These are phyloP conservation scores for Lutjanus argentimaculatus DNA, from an alignment of 2,797 vertebrate species.

Conservation along the genomic window DNA sequence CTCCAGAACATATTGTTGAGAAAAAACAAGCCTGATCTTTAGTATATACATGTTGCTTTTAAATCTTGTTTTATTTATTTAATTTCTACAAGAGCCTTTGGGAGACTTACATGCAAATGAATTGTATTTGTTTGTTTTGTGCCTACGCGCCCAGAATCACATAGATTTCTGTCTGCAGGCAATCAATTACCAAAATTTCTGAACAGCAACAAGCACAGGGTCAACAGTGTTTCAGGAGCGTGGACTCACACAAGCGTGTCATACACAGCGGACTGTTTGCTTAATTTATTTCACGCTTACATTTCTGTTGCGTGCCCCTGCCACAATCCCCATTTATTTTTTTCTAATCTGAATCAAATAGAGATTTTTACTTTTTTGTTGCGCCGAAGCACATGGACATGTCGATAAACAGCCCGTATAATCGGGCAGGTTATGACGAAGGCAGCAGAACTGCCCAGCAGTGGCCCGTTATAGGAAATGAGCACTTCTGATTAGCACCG, in stretches of 20 bases:
- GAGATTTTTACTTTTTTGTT: not conserved
- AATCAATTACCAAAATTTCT: conserved; percentile 58
- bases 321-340: not conserved
- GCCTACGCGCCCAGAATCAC: conserved; percentile 43
- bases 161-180: conserved; percentile 70
- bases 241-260: not conserved
- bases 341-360: not conserved
- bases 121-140: conserved; percentile 56
- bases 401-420: not conserved
- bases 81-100: conserved; percentile 38
- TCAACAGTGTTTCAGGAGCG: conserved; percentile 15
- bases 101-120: conserved; percentile 57
- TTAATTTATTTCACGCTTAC: not conserved
- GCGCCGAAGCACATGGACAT: not conserved
- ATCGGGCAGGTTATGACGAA: conserved; percentile 7
- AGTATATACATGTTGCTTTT: conserved; percentile 40
- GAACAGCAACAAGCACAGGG: conserved; percentile 39
- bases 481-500: conserved; percentile 47
- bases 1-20: conserved; percentile 32
- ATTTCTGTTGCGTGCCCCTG: not conserved
- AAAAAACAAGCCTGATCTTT: conserved; percentile 41
- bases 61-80: conserved; percentile 49
- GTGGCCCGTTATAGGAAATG: conserved; percentile 19
- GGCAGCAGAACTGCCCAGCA: conserved; percentile 22
- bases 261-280: not conserved